Base-by-base conservation (phyloP, 1,140 invertebrate genomes). In the Aethina tumida region DNA sequence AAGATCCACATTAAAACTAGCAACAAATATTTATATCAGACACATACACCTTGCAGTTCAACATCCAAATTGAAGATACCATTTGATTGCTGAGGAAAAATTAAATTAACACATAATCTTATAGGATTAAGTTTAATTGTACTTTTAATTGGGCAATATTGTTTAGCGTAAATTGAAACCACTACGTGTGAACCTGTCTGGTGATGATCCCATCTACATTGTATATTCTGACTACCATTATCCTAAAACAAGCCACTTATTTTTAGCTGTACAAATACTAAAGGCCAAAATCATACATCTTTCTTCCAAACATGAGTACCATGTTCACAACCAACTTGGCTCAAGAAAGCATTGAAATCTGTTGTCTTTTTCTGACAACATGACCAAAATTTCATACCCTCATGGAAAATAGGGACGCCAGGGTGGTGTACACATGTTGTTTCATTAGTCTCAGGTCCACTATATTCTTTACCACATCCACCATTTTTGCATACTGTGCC, bases 311-410 rank as follows among this genome's bases (percentile, higher is more conserved):
- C 61, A 68, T 99, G 96, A 40, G 67, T 69, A 3, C 90, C 93
- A 37, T 69, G 70, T 9, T 71, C 69, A 63, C 96, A 99, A 0
- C 84, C 84, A 26, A 73, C 74, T 69, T 98, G 94, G 28, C 82
- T 80, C 17, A 98, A 67, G 60, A 98, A 98, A 8, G 71, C 73
- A 36, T 84, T 75, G 63, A 99, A 99, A 59, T 99, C 93, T 7
- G 88, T 83, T 1, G 95, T 98, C 53, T 83, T 84, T 52, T 84
- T 87, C 47, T 84, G 74, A 56, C 95, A 99, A 58, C 96, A 99
- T 0, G 90, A 86, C 95, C 95, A 99, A 63, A 80, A 99, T 64
- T 99, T 99, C 59, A 97, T 69, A 0, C 93, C 96, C 71, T 99
- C 96, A 58, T 99, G 96, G 62, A 99, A 99, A 26, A 99, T 74